phyloP scores from a whole-genome alignment of 2,797 vertebrate species.

The Myotis daubentonii region DNA sequence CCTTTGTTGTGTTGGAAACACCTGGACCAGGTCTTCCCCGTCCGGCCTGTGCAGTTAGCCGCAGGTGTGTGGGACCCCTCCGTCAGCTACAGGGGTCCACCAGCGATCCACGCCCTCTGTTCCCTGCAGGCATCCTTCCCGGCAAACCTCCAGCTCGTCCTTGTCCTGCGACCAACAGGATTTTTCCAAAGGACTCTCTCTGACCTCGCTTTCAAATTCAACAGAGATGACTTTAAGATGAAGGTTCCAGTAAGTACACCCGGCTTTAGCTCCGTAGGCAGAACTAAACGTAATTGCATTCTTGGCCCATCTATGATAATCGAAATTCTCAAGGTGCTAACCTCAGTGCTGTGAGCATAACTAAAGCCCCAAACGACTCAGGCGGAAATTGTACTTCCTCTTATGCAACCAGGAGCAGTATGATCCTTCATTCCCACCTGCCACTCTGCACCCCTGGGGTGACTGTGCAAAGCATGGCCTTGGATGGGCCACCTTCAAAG shows the following conservation, averaged over 20 bases:
- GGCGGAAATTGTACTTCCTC: neutral
- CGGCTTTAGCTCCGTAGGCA: neutral
- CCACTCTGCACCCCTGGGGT: neutral
- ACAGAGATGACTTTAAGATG: constrained; percentile 99
- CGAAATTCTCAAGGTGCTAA: too few species aligned
- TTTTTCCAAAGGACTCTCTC: constrained; percentile 94
- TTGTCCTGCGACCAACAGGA: constrained; percentile 94
- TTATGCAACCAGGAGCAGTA: accelerated
- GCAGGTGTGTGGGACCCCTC: accelerated
- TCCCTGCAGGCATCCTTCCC: constrained; percentile 94
- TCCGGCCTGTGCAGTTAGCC: accelerated
- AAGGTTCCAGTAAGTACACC: constrained; percentile 94
- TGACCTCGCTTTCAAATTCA: constrained; percentile 95
- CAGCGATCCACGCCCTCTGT: accelerated
- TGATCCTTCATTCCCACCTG: neutral
- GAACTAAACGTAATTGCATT: neutral
- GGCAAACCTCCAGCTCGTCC: constrained; percentile 96
- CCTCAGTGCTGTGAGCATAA: neutral
- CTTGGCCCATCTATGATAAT: accelerated
- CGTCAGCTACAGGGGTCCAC: accelerated
- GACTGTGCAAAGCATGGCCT: neutral
- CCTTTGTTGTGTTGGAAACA: accelerated
- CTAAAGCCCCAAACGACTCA: neutral
- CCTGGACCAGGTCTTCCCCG: accelerated
- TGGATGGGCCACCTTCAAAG: neutral